phyloP scores from a whole-genome alignment of 1,140 invertebrate genomes.

The Tyrophagus putrescentiae region DNA sequence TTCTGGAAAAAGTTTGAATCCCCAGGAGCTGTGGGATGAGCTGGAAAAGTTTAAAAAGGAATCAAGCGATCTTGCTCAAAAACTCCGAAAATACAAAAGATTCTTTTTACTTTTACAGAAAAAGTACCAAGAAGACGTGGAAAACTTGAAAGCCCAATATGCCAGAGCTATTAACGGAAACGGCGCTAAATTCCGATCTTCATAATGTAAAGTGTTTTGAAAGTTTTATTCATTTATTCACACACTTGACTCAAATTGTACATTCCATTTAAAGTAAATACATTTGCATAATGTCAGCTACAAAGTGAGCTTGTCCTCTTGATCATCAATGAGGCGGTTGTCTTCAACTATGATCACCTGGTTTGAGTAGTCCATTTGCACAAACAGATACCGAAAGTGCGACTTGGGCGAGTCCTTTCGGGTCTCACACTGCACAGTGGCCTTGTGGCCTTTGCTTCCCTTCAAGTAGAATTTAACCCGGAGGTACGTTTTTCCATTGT shows the following conservation, averaged over 20 bases:
- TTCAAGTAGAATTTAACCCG: conserved; percentile 78
- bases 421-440: conserved; percentile 65
- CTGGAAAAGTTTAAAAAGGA: conserved; percentile 8
- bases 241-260: no score
- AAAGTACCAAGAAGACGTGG: neutral
- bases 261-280: no score
- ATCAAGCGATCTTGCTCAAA: neutral
- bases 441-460: conserved; percentile 57
- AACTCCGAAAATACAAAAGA: neutral
- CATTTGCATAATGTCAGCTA: no score
- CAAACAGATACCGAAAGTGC: conserved; percentile 63
- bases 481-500: conserved; percentile 57
- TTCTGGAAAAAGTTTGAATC: neutral
- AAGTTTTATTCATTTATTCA: no score
- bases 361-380: conserved; percentile 57
- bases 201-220: no score
- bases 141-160: no score
- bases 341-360: conserved; percentile 44
- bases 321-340: conserved; percentile 27
- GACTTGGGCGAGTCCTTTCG: conserved; percentile 58
- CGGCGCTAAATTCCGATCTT: no score
- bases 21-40: neutral
- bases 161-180: no score
- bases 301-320: no score
- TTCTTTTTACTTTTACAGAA: neutral